Evolutionary conservation across 2,797 vertebrate species (phyloP), one percentile per base, ranked within the genome.

Genomic region (Notolabrus celidotus): DNA sequence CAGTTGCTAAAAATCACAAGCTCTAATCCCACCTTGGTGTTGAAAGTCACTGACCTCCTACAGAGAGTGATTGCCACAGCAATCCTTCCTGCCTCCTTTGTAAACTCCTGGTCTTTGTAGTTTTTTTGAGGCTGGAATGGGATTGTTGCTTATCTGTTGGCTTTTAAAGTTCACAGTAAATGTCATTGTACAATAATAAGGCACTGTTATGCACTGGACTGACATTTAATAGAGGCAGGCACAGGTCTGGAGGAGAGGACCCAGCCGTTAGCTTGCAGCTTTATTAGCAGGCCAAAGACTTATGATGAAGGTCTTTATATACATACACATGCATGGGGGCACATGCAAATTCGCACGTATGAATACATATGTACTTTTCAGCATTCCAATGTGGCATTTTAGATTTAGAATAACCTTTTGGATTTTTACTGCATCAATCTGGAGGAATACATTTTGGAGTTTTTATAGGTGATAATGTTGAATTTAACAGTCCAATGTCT

Each of bases 101-200:
- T 87, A 74, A 85, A 75, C 83, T 77, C 71, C 59, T 27, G 67
- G 33, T 80, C 90, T 92, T 91, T 92, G 88, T 85, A 75, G 83
- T 74, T 80, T 77, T 83, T 91, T 83, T 85, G 83, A 91, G 84
- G 84, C 86, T 78, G 72, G 82, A 91, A 89, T 88, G 67, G 79
- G 83, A 83, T 77, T 63, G 79, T 86, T 92, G 89, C 93, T 94
- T 94, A 93, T 94, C 93, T 88, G 65, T 61, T 85, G 89, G 80
- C 89, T 92, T 93, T 93, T 93, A 94, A 95, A 94, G 93, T 94
- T 94, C 93, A 94, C 83, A 79, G 74, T 87, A 94, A 95, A 95
- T 94, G 94, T 93, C 94, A 94, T 78, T 90, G 89, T 93, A 86
- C 89, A 92, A 92, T 93, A 93, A 93, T 92, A 93, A 93, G 87